phyloP scores from a whole-genome alignment of 2,888 invertebrate genomes.

The Agriopis marginaria region DNA sequence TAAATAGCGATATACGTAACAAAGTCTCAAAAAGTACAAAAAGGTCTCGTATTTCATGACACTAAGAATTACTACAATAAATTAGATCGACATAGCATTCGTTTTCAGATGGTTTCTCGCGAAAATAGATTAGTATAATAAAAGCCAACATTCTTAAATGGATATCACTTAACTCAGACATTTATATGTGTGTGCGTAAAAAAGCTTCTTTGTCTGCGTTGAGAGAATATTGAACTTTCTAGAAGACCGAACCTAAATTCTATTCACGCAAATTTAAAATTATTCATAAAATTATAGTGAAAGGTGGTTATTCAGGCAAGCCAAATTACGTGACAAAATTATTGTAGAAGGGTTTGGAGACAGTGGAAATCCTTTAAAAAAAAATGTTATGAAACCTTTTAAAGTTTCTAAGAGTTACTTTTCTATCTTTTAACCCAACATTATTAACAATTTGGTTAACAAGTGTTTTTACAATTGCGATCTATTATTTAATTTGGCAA shows the following conservation, averaged over 20 bases:
- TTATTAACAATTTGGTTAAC: no score
- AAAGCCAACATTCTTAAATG: slow-evolving; percentile 6
- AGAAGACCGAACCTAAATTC: slow-evolving; percentile 26
- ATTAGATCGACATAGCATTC: not conserved
- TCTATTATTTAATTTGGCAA: no score
- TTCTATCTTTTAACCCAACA: no score
- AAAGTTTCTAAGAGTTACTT: no score
- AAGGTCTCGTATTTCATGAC: not conserved
- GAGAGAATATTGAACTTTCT: slow-evolving; percentile 17
- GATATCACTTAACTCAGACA: slow-evolving; percentile 14
- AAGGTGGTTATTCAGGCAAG: slow-evolving; percentile 33
- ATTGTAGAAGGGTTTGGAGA: slow-evolving; percentile 26
- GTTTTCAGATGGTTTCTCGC: not conserved
- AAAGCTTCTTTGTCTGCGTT: not conserved
- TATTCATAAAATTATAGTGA: slow-evolving; percentile 36
- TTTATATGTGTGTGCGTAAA: slow-evolving; percentile 1
- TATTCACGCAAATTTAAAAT: slow-evolving; percentile 29
- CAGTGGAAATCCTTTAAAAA: no score
- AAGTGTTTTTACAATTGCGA: no score
- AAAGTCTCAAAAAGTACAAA: no score
- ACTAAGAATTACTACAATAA: not conserved
- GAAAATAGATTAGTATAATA: slow-evolving; percentile 2
- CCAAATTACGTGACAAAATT: slow-evolving; percentile 37
- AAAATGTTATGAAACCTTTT: not conserved
- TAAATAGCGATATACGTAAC: not conserved